phyloP scores from a whole-genome alignment of 2,888 invertebrate genomes.

The Apomyelois bistriatella region DNA sequence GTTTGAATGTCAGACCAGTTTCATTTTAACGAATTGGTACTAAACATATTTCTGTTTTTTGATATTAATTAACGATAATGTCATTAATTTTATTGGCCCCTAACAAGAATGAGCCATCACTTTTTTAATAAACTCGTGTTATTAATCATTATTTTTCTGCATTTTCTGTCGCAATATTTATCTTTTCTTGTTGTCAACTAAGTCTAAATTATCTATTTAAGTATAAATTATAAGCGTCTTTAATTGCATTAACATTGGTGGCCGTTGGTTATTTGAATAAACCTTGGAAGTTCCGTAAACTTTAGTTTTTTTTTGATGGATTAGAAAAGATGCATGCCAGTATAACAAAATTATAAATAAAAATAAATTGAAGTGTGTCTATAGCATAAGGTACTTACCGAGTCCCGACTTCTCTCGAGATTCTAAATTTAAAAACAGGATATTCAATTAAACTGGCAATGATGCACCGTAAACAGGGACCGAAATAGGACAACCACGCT shows the following conservation, averaged over 20 bases:
- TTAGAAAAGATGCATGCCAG: neutral
- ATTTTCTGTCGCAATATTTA: neutral
- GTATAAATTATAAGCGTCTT: too few species aligned
- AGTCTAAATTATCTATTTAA: too few species aligned
- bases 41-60: neutral
- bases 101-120: neutral
- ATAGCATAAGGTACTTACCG: constrained; percentile 10
- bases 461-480: constrained; percentile 70
- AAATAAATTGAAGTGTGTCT: neutral
- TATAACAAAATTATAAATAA: neutral
- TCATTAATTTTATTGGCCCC: neutral
- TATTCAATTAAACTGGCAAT: constrained; percentile 71
- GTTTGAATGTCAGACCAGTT: neutral
- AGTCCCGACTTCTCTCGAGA: constrained; percentile 31
- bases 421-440: constrained; percentile 73
- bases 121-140: neutral
- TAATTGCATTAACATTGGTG: too few species aligned
- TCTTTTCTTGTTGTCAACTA: neutral
- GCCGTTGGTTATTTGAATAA: too few species aligned
- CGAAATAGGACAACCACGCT: constrained; percentile 64
- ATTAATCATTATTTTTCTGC: neutral
- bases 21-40: neutral
- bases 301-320: neutral
- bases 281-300: too few species aligned
- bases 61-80: neutral